phyloP scores from a whole-genome alignment of 2,113 vertebrate species.

The Globicephala melas region DNA sequence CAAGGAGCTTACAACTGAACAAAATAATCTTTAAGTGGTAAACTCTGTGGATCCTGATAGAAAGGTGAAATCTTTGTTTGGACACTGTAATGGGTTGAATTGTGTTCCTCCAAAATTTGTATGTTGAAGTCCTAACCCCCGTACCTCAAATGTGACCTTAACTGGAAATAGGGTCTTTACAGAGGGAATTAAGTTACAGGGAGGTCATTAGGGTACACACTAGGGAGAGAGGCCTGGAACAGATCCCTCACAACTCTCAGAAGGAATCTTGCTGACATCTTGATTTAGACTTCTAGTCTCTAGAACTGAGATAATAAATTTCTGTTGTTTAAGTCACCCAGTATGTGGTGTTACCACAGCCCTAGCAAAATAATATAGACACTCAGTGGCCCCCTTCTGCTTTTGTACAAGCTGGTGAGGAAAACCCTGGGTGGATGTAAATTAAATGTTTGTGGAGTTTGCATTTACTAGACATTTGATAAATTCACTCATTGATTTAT shows the following conservation, averaged over 20 bases:
- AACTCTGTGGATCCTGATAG: neutral
- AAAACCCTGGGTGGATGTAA: neutral
- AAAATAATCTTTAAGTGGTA: neutral
- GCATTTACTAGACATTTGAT: neutral
- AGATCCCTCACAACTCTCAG: neutral
- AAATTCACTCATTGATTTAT: neutral
- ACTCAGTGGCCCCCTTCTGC: neutral
- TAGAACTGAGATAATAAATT: neutral
- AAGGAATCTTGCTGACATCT: neutral
- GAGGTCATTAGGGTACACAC: neutral
- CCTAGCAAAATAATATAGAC: neutral
- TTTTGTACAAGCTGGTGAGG: neutral
- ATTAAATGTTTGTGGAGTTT: neutral
- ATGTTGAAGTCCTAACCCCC: neutral
- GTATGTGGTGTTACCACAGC: neutral
- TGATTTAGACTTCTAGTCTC: neutral
- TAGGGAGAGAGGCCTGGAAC: neutral
- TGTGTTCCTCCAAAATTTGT: neutral
- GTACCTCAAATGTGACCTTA: neutral
- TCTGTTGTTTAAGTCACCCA: neutral
- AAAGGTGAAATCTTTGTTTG: neutral
- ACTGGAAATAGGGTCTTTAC: neutral
- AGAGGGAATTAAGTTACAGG: neutral
- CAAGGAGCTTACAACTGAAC: neutral
- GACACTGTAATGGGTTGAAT: neutral